These are phyloP conservation scores for Hyposoter dolosus DNA, from an alignment of 2,888 invertebrate species.

Conservation along the genomic window DNA sequence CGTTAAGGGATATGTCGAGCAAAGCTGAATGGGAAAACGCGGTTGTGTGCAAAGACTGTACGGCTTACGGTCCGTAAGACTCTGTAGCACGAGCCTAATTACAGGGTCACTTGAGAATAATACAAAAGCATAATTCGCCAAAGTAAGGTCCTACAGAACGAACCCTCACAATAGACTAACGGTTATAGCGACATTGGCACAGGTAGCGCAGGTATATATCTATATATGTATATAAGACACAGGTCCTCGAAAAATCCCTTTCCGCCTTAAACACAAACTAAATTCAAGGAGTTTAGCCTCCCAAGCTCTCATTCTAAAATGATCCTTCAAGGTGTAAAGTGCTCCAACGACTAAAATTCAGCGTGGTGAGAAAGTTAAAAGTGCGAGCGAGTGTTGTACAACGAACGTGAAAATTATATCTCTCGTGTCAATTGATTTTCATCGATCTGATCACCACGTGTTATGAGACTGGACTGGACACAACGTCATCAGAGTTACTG, in stretches of 20 bases:
- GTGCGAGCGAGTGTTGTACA: conserved; percentile 7
- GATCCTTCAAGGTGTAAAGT: conserved; percentile 36
- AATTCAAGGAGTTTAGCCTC: background rate
- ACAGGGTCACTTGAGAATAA: conserved; percentile 43
- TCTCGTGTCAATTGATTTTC: background rate
- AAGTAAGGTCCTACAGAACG: background rate
- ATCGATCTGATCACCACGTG: background rate
- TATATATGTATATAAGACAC: conserved; percentile 5
- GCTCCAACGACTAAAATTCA: background rate
- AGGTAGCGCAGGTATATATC: conserved; percentile 38
- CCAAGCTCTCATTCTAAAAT: conserved; percentile 34
- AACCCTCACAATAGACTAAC: conserved; percentile 34
- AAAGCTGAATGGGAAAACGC: background rate
- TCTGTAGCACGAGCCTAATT: conserved; percentile 20
- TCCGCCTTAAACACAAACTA: background rate
- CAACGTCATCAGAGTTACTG: background rate
- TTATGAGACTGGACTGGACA: background rate
- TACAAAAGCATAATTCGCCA: conserved; percentile 19
- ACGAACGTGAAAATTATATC: background rate
- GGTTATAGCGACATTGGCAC: conserved; percentile 12
- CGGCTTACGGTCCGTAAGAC: background rate
- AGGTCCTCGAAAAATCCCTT: conserved; percentile 44
- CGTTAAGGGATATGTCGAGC: background rate
- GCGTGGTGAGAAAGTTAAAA: conserved; percentile 19
- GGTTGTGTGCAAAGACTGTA: background rate